Percentiles rank a stretch among this genome's conserved stretches.
Conservation (phyloP, 2,113 vertebrate species). For the Thalassoma bifasciatum region DNA sequence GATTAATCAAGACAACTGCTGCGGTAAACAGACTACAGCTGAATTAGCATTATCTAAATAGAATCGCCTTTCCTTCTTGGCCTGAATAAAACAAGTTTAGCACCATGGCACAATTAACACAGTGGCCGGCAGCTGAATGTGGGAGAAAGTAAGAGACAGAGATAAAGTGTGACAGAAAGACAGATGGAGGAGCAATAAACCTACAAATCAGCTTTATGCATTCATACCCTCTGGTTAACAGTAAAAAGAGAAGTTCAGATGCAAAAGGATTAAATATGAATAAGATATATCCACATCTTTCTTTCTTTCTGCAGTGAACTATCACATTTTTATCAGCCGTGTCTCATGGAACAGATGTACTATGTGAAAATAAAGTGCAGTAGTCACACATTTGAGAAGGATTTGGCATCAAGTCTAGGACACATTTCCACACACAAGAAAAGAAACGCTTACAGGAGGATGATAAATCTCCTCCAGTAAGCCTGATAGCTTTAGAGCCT, state of each 20-base stretch:
- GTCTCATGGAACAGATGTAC: neutral
- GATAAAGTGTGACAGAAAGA: constrained; percentile 34
- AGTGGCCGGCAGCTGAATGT: constrained; percentile 50
- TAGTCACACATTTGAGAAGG: neutral
- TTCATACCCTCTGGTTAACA: constrained; percentile 40
- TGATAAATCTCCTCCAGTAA: neutral
- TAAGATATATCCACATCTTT: constrained; percentile 29
- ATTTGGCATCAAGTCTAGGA: neutral
- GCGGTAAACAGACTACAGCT: constrained; percentile 37
- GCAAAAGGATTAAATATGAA: constrained; percentile 38
- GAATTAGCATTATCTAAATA: constrained; percentile 58
- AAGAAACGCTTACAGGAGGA: neutral
- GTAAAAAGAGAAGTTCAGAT: constrained; percentile 22
- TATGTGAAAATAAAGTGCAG: neutral
- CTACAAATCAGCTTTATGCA: constrained; percentile 39
- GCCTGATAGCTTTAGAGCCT: too few species aligned
- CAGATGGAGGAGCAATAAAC: constrained; percentile 25
- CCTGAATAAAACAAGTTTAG: constrained; percentile 60
- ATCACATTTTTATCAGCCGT: neutral
- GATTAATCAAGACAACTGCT: constrained; percentile 47
- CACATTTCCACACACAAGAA: neutral
- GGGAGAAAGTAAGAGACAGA: constrained; percentile 22
- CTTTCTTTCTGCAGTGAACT: neutral
- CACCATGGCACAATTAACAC: constrained; percentile 52
- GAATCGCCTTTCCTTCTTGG: constrained; percentile 42